A percentile compares a stretch with the other conserved stretches of the same genome.
Conservation (phyloP, 2,797 vertebrate species). For the Xyrichtys novacula region DNA sequence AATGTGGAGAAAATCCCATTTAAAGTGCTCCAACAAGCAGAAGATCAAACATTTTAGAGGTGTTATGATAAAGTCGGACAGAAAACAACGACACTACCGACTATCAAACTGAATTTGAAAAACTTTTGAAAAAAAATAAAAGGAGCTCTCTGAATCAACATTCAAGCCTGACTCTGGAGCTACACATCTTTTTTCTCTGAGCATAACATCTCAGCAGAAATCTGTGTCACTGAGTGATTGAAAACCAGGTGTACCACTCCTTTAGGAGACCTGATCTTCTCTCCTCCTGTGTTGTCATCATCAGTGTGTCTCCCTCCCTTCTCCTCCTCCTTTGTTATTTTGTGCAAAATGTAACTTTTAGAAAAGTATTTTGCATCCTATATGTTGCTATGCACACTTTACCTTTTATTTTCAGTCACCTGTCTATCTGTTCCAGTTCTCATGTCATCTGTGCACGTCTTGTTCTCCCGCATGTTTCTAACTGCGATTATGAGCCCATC, state of each 20-base stretch:
- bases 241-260: constrained; percentile 18
- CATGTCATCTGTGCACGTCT: constrained; percentile 42
- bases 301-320: not conserved
- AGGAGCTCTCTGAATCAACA: not conserved
- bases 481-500: not conserved
- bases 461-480: constrained; percentile 17
- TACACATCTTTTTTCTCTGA: constrained; percentile 36
- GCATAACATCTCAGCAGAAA: constrained; percentile 15
- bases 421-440: constrained; percentile 13
- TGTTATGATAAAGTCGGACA: no score
- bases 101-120: no score
- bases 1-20: not conserved
- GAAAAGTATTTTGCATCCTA: constrained; percentile 24
- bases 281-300: not conserved
- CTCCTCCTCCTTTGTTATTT: not conserved
- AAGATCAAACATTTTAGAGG: no score
- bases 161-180: not conserved
- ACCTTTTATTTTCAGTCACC: constrained; percentile 30
- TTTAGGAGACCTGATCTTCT: constrained; percentile 19
- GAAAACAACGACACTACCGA: no score
- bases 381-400: not conserved
- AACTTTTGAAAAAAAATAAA: no score
- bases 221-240: constrained; percentile 32
- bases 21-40: no score
- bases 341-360: constrained; percentile 22